Base-by-base conservation (phyloP, 1,140 invertebrate genomes). In the Probaryconus sp. region DNA sequence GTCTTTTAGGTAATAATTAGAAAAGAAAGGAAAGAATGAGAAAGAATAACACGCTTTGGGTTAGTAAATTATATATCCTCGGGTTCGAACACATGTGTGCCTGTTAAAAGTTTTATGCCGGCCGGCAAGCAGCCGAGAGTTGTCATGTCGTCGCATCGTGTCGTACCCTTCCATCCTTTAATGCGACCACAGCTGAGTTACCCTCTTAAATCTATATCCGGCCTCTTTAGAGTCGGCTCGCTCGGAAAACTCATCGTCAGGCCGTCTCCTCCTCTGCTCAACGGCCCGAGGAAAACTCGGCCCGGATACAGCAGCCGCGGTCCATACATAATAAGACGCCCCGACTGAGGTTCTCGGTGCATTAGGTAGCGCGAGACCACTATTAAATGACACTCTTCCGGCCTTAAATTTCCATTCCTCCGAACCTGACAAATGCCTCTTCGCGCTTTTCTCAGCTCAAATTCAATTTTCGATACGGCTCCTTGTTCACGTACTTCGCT, bases 51-150 rank as follows among this genome's bases (percentile, higher is more conserved):
- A 31, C 31, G 58, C 30, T 40, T 18, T 5, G 35, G 42, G 31
- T 50, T 40, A 3, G 37, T 63, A 45, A 63, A 63, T 63, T 50
- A 63, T 63, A 50, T 17, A 50, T 50, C 58, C 16, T 50, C 42
- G 50, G 42, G 40, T 50, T 20, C 58, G 33, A 63, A 63, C 58
- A n/a, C n/a, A 63, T 47, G 37, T 63, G 45, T 24, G 43, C 31
- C 58, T 17, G 35, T 24, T 63, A 43, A 38, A 60, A 63, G 35
- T 63, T 63, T 50, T 50, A 60, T 48, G 33, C 18, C 55, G 55
- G 28, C 53, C 11, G 28, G 18, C 17, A 35, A 13, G n/a, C n/a
- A n/a, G n/a, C n/a, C 40, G 11, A n/a, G 38, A 48, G 18, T 28
- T 20, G 38, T 5, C 10, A 24, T 5, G 38, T 11, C 40, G n/a